A percentile compares a stretch with the other conserved stretches of the same genome.
phyloP scores from a whole-genome alignment of 2,797 vertebrate species.

The Tolypeutes matacus region DNA sequence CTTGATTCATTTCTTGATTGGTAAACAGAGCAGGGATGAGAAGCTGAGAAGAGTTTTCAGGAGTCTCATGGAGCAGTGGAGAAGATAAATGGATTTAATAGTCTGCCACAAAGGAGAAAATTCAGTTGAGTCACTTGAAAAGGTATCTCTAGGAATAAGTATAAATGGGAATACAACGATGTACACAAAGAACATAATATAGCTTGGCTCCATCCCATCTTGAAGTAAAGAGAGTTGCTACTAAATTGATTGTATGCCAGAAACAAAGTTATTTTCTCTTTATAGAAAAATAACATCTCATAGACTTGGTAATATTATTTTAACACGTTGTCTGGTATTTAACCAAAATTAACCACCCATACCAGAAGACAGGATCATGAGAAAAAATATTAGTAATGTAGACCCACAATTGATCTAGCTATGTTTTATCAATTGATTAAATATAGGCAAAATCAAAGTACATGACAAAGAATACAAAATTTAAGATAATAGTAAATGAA shows the following conservation, averaged over 20 bases:
- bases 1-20: neutral
- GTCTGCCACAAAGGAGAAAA: neutral
- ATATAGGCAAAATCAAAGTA: neutral
- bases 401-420: neutral
- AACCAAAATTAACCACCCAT: neutral
- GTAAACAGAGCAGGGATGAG: neutral
- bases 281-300: neutral
- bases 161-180: accelerated
- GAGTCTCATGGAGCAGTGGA: neutral
- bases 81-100: neutral
- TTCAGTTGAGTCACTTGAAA: neutral
- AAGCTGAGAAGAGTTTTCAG: neutral
- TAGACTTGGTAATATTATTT: neutral
- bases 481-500: neutral
- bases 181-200: neutral
- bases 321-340: neutral
- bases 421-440: neutral
- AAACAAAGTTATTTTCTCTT: neutral
- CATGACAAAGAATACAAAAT: neutral
- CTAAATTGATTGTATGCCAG: neutral
- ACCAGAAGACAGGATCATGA: neutral
- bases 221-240: neutral
- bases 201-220: neutral
- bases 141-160: neutral
- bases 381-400: neutral